Base-by-base conservation (phyloP, 30 jellyfish, hydroid and myxozoan species). In the Chrysaora quinquecirrha region DNA sequence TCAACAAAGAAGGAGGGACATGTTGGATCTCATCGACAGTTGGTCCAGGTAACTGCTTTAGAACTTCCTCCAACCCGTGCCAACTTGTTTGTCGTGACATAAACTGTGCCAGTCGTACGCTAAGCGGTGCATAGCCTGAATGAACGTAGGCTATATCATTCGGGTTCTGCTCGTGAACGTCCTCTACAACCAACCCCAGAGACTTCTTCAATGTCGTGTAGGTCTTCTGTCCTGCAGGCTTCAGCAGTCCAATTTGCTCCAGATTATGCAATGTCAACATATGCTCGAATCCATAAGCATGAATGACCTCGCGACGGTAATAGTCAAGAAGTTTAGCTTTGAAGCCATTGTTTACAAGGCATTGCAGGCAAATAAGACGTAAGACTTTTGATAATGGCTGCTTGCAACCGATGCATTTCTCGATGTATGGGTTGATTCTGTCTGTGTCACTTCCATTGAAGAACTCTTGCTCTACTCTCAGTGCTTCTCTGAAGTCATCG, bases 51-150 rank as follows among this genome's bases (percentile, higher is more conserved):
- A 94, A 82, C 66, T 75, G 94, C 75, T 85, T 69, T 31, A 94
- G 31, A 14, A 94, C 92, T 54, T 94, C 99, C 48, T 94, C 99
- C 0, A 94, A 65, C 12, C 97, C 97, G 30, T 92, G 91, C 99
- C 99, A 94, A 63, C 97, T 78, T 2, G 99, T 74, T 48, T 76
- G 96, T 20, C 97, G 90, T 71, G 96, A 91, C 25, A 87, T 71
- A 48, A 87, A 94, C 78, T 94, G 99, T 0, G 93, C 99, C 24
- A 94, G 91, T 31, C 99, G 88, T 65, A 94, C 89, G 43, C 96
- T 72, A 56, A 94, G 80, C 24, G 99, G 99, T 2, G 99, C 99
- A 70, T 87, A 94, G 23, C 99, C 99, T 18, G 99, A 94, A 71
- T 94, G 97, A 16, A 89, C 96, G 52, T 87, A 94, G 3, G 99